Conservation (phyloP, 1,140 invertebrate genomes). For the Leucophenga varia region DNA sequence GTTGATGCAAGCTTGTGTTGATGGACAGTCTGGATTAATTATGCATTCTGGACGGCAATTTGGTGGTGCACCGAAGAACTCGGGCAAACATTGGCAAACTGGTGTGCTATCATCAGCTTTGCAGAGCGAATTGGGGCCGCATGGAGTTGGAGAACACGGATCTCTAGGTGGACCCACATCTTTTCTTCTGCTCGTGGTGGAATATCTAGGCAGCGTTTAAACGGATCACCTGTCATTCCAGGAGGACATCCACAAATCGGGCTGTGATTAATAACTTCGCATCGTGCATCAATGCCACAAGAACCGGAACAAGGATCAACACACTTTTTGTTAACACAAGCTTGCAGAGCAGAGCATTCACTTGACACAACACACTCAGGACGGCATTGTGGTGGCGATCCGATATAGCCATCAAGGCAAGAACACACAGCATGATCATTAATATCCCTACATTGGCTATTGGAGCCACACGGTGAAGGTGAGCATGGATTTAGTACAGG, state of each 20-base stretch:
- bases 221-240: slow-evolving; percentile 82
- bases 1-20: slow-evolving; percentile 69
- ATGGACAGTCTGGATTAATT: slow-evolving; percentile 71
- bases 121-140: slow-evolving; percentile 70
- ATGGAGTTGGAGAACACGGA: slow-evolving; percentile 69
- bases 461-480: slow-evolving; percentile 67
- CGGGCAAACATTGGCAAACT: slow-evolving; percentile 67
- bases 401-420: slow-evolving; percentile 74
- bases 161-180: slow-evolving; percentile 44
- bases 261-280: slow-evolving; percentile 82
- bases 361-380: slow-evolving; percentile 82
- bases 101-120: slow-evolving; percentile 62
- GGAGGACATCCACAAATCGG: slow-evolving; percentile 79
- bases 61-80: slow-evolving; percentile 72
- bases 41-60: slow-evolving; percentile 75
- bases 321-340: slow-evolving; percentile 82
- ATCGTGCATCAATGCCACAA: slow-evolving; percentile 79
- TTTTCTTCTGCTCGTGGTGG: slow-evolving; percentile 50
- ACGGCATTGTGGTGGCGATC: slow-evolving; percentile 73
- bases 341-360: slow-evolving; percentile 76
- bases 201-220: slow-evolving; percentile 71
- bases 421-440: slow-evolving; percentile 76
- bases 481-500: slow-evolving; percentile 74
- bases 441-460: slow-evolving; percentile 72
- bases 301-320: slow-evolving; percentile 81